Evolutionary conservation across 2,888 invertebrate species (phyloP), one percentile per base, ranked within the genome.

Genomic region (Cataglyphis rosenhaueri): DNA sequence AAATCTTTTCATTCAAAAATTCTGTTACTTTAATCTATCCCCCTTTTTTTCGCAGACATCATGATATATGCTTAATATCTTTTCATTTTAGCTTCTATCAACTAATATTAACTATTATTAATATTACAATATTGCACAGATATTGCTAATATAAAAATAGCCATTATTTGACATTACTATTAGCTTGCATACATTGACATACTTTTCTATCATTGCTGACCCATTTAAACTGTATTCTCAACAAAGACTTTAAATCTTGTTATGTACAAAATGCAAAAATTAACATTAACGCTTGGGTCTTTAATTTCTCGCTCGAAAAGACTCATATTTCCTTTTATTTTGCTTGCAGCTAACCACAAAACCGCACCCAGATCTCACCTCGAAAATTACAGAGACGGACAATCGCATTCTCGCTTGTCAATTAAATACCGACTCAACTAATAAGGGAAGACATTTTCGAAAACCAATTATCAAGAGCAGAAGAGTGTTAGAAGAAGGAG

Each of bases 291-390:
- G 18, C 25, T 66, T 32, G 15, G 4, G n/a, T 0, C 18, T 18
- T 18, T 8, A 18, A 29, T 41, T 44, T 48, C 18, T 29, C 29
- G 15, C 25, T 25, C 18, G 12, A 35, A 18, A 44, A 1, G 8
- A 1, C 8, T 59, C 25, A 0, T 29, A 15, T 59, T 44, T 18
- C 25, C 35, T 38, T 2, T 52, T 18, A 8, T 52, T 10, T 55
- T 15, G 2, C 15, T 21, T 5, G 25, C 1, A 44, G 12, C 78
- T 89, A 89, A 90, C 88, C 88, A 88, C 62, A 87, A 89, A 89
- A 89, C 89, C 89, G 89, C 89, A 85, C 89, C 89, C 88, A 88
- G 73, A 68, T 29, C 66, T 76, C 25, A 48, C 35, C 41, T 35
- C 44, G 4, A 15, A 52, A 68, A 79, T 74, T 48, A 41, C 29